Percentiles rank a stretch among this genome's conserved stretches.
These are phyloP conservation scores for Epinotia ramella DNA, from an alignment of 2,888 invertebrate species.

Conservation along the genomic window DNA sequence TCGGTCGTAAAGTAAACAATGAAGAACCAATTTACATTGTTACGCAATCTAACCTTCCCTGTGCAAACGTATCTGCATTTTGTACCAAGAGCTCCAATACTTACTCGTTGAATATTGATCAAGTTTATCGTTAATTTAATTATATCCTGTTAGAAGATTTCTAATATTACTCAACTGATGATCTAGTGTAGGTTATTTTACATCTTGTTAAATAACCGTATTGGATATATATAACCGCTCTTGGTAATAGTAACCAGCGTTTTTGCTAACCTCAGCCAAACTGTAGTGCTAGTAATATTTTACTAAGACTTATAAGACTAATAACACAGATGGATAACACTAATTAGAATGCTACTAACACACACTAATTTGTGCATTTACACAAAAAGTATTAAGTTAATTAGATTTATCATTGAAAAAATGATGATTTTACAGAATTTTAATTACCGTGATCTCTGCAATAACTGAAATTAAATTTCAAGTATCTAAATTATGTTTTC, in stretches of 20 bases:
- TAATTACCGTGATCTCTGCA: neutral
- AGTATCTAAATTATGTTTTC: neutral
- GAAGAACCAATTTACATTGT: constrained; percentile 44
- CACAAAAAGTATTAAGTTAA: neutral
- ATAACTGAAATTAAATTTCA: neutral
- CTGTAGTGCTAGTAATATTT: neutral
- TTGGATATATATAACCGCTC: constrained; percentile 7
- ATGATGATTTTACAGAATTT: neutral
- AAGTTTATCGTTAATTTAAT: constrained; percentile 42
- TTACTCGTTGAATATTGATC: constrained; percentile 42
- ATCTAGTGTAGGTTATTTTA: constrained; percentile 37
- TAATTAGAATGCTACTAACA: no score
- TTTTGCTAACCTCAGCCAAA: neutral
- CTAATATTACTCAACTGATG: constrained; percentile 42
- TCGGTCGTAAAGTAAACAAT: constrained; percentile 36
- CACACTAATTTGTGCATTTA: no score
- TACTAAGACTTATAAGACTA: neutral
- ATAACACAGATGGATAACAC: neutral
- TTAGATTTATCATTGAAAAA: neutral
- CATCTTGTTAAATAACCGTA: constrained; percentile 26
- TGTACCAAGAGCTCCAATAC: constrained; percentile 33
- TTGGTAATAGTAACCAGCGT: neutral
- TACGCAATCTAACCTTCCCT: constrained; percentile 41
- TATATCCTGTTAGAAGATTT: constrained; percentile 41
- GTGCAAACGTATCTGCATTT: constrained; percentile 31